Evolutionary conservation across 92 coral and sea anemone genomes (phyloP).

Genomic region (Paramuricea clavata): DNA sequence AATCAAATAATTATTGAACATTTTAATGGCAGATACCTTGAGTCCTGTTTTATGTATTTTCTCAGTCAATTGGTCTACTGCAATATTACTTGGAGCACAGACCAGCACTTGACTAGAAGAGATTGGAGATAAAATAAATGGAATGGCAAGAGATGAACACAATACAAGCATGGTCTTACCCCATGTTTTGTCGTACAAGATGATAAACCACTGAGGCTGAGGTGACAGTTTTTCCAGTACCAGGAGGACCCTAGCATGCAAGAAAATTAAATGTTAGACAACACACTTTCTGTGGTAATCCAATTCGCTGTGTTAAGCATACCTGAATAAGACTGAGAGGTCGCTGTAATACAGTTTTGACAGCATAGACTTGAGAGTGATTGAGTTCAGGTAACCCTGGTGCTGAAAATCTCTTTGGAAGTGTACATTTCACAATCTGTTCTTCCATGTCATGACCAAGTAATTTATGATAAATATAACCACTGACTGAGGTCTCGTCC

Average conservation of each 20-base stretch:
- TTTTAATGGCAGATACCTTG: slow-evolving; percentile 65
- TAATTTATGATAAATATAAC: slow-evolving; percentile 96
- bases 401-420: slow-evolving; percentile 98
- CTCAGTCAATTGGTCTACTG: slow-evolving; percentile 99
- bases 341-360: slow-evolving; percentile 95
- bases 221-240: slow-evolving; percentile 98
- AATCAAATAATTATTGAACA: too few relatives aligned
- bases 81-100: slow-evolving; percentile 99
- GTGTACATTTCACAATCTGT: slow-evolving; percentile 97
- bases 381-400: slow-evolving; percentile 98
- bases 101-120: slow-evolving; percentile 90
- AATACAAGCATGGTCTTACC: too few relatives aligned
- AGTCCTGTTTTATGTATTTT: slow-evolving; percentile 99
- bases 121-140: neutral
- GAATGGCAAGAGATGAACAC: neutral
- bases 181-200: slow-evolving; percentile 94
- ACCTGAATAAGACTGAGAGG: slow-evolving; percentile 99
- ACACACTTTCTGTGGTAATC: too few relatives aligned
- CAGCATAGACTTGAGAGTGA: slow-evolving; percentile 99
- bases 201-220: slow-evolving; percentile 96
- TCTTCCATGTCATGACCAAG: slow-evolving; percentile 99
- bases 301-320: neutral
- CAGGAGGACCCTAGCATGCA: slow-evolving; percentile 95
- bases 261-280: too few relatives aligned
- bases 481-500: slow-evolving; percentile 99